A percentile compares a stretch with the other conserved stretches of the same genome.
Evolutionary conservation across 2,797 vertebrate species (phyloP).

Genomic region (Hippocampus kuda): DNA sequence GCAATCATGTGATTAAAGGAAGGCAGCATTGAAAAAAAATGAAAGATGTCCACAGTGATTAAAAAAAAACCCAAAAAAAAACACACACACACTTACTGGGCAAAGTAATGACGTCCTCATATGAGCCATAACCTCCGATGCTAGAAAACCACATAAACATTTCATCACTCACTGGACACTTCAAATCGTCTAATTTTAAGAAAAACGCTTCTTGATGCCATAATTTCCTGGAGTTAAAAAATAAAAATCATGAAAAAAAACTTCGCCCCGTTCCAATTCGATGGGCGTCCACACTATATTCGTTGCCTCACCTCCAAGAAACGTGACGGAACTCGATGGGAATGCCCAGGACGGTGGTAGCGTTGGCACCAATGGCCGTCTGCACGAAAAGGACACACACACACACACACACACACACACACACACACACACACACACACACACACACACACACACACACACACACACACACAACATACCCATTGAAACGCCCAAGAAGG

Average conservation of each 20-base stretch:
- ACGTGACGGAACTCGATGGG: conserved; percentile 71
- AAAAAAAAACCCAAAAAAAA: background rate
- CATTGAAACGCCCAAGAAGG: background rate
- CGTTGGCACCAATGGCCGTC: conserved; percentile 71
- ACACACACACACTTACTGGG: conserved; percentile 60
- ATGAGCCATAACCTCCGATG: conserved; percentile 69
- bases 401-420: no score
- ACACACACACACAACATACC: background rate
- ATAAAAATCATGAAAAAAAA: no score
- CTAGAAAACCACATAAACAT: conserved; percentile 34
- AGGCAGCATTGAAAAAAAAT: background rate
- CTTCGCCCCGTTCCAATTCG: no score
- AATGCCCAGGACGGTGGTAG: conserved; percentile 67
- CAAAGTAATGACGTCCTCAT: conserved; percentile 70
- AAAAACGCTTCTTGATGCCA: no score
- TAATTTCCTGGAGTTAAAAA: no score
- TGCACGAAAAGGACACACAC: conserved; percentile 32
- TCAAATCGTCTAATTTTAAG: background rate
- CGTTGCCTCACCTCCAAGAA: conserved; percentile 66
- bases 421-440: background rate
- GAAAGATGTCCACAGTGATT: no score
- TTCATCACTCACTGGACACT: background rate
- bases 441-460: background rate
- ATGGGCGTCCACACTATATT: no score
- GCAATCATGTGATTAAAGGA: background rate